Evolutionary conservation across 2,888 invertebrate genomes (phyloP), one percentile per base, ranked within the genome.

Genomic region (Theodoxus fluviatilis): DNA sequence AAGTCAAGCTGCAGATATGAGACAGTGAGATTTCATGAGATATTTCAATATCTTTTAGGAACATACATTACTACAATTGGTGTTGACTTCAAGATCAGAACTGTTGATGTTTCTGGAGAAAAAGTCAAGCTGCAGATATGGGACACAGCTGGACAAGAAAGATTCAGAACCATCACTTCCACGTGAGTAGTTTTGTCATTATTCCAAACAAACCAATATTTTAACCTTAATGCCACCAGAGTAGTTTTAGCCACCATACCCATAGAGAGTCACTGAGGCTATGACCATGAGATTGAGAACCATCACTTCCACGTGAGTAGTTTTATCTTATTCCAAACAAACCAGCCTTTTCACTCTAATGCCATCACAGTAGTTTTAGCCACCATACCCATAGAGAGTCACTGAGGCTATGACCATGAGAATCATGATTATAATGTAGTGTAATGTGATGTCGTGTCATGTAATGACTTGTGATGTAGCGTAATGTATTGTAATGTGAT

Each of bases 21-120:
- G 18, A n/a, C 18, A n/a, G 18, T 59, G 9, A 25, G 59, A 59
- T 25, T 59, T 18, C 0, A 7, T 25, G 2, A n/a, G 28, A 7
- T 7, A n/a, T 57, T 7, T 38, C 15, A 15, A n/a, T 33, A 12
- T 2, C 15, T 28, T 25, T 6, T 79, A 89, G 90, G 89, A 55
- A 89, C 88, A 74, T 90, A 90, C 88, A 99, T 99, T 86, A 99
- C 98, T 72, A 99, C 99, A 64, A 99, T 99, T 88, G 99, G 99
- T 75, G 99, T 99, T 68, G 99, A 99, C 90, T 99, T 99, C 89
- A 99, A 99, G 91, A 99, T 99, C 87, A 92, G 98, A 86, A 99
- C 98, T 76, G 93, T 99, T 28, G 85, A 86, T 73, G 84, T 89
- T 7, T 86, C 87, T 72, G 88, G 88, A 18, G 88, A 88, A 76